Evolutionary conservation across 2,888 invertebrate species (phyloP), one percentile per base, ranked within the genome.

Genomic region (Carabus problematicus): DNA sequence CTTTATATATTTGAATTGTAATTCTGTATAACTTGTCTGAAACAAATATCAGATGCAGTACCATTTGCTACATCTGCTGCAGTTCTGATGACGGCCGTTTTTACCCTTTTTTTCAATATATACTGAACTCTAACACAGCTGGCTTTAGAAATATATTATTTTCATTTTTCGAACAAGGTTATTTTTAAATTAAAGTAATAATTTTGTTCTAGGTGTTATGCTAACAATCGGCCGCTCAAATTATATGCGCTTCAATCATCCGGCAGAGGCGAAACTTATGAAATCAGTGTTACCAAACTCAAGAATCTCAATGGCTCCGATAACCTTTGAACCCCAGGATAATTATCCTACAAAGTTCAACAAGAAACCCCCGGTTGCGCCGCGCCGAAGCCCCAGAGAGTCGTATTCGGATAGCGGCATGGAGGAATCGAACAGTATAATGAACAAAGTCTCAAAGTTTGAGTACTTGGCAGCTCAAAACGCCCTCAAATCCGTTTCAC

Each of bases 161-260:
- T 14, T 16, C 16, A n/a, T n/a, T n/a, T n/a, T 29, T 29, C 29
- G 6, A 3, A 29, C 6, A 29, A 3, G 6, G 6, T 29, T 6
- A 29, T 29, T 29, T 29, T 29, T 7, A 58, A 39, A 19, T 11
- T 8, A 39, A 58, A 39, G 11, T n/a, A 59, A 59, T 11, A 60
- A 19, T 43, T 47, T 62, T 64, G 68, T 70, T 83, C 0, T 85
- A 94, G 94, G 94, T 77, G 94, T 93, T 79, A 95, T 95, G 93
- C 84, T 96, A 72, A 94, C 94, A 62, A 90, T 97, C 75, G 96
- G 96, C 39, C 88, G 94, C 60, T 94, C 95, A 62, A 95, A 94
- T 82, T 94, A 94, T 83, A 89, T 96, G 81, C 90, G 96, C 49
- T 96, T 95, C 85, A 95, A 96, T 82, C 93, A 95, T 81, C 96